Evolutionary conservation across 2,113 vertebrate species (phyloP).

Genomic region (Ctenomys sociabilis): DNA sequence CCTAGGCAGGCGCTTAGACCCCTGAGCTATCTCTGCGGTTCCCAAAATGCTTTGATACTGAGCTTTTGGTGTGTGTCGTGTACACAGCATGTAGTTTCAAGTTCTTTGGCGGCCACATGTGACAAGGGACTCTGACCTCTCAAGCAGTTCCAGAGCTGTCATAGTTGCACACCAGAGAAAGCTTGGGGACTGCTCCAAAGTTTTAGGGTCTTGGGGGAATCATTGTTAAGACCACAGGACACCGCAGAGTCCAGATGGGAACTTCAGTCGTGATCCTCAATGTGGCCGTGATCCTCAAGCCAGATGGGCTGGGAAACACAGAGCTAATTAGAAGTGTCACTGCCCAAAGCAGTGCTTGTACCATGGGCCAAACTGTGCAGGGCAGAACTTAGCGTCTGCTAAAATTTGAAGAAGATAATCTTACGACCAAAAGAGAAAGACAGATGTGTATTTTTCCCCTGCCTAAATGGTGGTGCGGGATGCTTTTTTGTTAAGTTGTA

Average conservation of each 20-base stretch:
- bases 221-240: neutral
- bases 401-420: constrained; percentile 39
- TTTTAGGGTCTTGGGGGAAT: neutral
- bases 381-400: neutral
- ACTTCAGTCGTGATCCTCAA: neutral
- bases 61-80: neutral
- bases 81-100: fast-evolving
- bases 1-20: no score
- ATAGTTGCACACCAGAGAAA: neutral
- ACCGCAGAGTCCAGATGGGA: neutral
- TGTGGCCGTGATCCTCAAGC: neutral
- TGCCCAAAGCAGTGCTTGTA: neutral
- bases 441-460: neutral
- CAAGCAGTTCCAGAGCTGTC: fast-evolving
- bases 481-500: constrained; percentile 59
- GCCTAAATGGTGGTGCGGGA: neutral
- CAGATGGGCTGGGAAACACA: neutral
- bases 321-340: neutral
- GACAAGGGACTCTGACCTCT: neutral
- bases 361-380: neutral
- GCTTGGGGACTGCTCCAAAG: fast-evolving
- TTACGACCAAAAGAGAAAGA: neutral
- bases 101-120: neutral
- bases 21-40: no score
- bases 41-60: neutral